phyloP scores from a whole-genome alignment of 2,888 invertebrate genomes.

The Periphyllus acericola region DNA sequence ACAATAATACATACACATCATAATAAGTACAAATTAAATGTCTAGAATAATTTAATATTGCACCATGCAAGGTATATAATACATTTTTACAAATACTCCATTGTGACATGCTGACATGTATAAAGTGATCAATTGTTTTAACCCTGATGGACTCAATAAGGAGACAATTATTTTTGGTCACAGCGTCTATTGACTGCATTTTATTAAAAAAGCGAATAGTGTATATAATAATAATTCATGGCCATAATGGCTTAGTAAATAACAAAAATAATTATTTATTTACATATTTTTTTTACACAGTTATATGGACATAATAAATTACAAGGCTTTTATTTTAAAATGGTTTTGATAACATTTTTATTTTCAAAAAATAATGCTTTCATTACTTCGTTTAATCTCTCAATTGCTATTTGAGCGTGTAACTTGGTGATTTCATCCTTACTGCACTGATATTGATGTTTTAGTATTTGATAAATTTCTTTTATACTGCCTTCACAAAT shows the following conservation, averaged over 20 bases:
- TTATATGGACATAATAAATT: not conserved
- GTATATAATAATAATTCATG: too few relatives aligned
- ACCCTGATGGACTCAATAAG: too few relatives aligned
- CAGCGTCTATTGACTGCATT: too few relatives aligned
- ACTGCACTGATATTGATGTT: constrained; percentile 73
- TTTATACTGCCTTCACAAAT: constrained; percentile 76
- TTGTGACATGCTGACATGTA: too few relatives aligned
- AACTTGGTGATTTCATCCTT: constrained; percentile 77
- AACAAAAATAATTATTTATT: not conserved
- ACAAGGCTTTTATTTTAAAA: not conserved
- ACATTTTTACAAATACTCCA: too few relatives aligned
- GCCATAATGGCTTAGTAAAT: not conserved
- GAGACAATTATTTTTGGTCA: too few relatives aligned
- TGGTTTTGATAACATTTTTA: not conserved
- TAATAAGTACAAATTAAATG: too few relatives aligned
- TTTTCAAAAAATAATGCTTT: constrained; percentile 45
- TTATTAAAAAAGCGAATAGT: too few relatives aligned
- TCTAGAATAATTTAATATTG: too few relatives aligned
- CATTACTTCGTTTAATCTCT: constrained; percentile 69
- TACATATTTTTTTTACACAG: not conserved
- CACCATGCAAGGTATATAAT: too few relatives aligned
- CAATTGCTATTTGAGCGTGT: constrained; percentile 81
- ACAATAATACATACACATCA: too few relatives aligned
- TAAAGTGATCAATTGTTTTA: too few relatives aligned
- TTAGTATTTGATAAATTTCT: constrained; percentile 78